phyloP scores from a whole-genome alignment of 2,888 invertebrate genomes.

The Belgica antarctica region DNA sequence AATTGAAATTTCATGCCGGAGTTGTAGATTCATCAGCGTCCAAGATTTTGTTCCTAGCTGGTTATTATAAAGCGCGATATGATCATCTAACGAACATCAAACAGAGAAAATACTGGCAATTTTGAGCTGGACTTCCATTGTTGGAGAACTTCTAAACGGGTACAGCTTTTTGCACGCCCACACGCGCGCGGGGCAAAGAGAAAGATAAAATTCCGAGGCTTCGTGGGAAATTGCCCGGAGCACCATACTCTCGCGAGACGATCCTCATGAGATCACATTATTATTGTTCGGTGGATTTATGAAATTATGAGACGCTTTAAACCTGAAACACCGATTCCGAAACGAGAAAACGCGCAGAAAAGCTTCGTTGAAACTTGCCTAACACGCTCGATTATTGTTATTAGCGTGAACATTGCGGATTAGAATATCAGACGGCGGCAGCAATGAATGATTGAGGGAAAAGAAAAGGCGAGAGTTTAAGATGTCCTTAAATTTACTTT shows the following conservation, averaged over 20 bases:
- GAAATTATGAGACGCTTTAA: slow-evolving; percentile 36
- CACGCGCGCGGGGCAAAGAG: slow-evolving; percentile 27
- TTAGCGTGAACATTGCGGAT: slow-evolving; percentile 29
- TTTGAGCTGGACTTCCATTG: slow-evolving; percentile 9
- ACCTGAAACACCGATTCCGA: slow-evolving; percentile 31
- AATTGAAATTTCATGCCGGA: slow-evolving; percentile 42
- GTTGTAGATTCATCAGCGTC: not conserved
- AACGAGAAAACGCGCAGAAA: slow-evolving; percentile 15
- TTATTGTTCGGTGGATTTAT: slow-evolving; percentile 28
- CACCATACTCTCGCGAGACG: slow-evolving; percentile 10
- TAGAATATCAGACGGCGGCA: no score
- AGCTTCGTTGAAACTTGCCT: slow-evolving; percentile 28
- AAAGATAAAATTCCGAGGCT: slow-evolving; percentile 38
- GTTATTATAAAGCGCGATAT: no score
- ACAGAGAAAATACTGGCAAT: slow-evolving; percentile 5
- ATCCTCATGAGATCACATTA: slow-evolving; percentile 26
- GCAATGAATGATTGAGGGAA: not conserved
- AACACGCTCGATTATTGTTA: slow-evolving; percentile 41
- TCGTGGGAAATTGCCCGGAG: slow-evolving; percentile 42
- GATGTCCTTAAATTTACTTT: no score
- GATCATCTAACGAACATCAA: not conserved
- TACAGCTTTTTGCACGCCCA: slow-evolving; percentile 42
- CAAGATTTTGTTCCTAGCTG: not conserved
- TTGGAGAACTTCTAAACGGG: slow-evolving; percentile 28
- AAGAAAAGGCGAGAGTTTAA: no score